Base-by-base conservation (phyloP, 2,888 invertebrate species). In the Leptopterna dolabrata region DNA sequence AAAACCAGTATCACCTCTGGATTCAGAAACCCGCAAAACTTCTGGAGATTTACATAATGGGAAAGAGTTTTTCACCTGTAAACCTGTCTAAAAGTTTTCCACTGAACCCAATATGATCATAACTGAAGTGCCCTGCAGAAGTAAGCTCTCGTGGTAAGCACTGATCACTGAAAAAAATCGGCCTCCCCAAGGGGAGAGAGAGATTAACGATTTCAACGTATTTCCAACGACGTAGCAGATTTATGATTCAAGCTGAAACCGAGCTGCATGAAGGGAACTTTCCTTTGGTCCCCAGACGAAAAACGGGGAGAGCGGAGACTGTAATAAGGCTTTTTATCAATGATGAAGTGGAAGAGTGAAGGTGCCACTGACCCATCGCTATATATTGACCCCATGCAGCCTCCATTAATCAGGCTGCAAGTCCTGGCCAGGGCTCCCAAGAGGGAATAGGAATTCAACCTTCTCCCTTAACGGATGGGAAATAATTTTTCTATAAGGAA, bases 261-360 rank as follows among this genome's bases (percentile, higher is more conserved):
- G 43, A 36, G 76, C 36, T n/a, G 76, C 30, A 76, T 30, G 36
- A 76, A 16, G n/a, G 36, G 76, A 30, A 76, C 30, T 76, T 76
- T 36, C 19, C 14, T 41, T 76, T 16, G 51, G 36, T 36, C 36
- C 51, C 24, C 4, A n/a, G 63, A 11, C 11, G 24, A 13, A 63
- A 63, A 63, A 63, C 19, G 63, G 24, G 24, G 27, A 9, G 63
- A 63, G 6, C 24, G 63, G 13, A 63, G 63, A 63, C 24, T 63
- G 63, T 63, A 63, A 63, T 63, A 63, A 24, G 63, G 63, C 63
- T 63, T 63, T n/a, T 63, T 63, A 63, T 63, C 63, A 63, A 24
- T 63, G 63, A 63, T 19, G 63, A 63, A 63, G 63, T 63, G 63
- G 24, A 63, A 63, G 63, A 63, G 27, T 63, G 63, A 24, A 63